phyloP scores from a whole-genome alignment of 2,797 vertebrate genomes.

The Cynodonichthys magdalenae region DNA sequence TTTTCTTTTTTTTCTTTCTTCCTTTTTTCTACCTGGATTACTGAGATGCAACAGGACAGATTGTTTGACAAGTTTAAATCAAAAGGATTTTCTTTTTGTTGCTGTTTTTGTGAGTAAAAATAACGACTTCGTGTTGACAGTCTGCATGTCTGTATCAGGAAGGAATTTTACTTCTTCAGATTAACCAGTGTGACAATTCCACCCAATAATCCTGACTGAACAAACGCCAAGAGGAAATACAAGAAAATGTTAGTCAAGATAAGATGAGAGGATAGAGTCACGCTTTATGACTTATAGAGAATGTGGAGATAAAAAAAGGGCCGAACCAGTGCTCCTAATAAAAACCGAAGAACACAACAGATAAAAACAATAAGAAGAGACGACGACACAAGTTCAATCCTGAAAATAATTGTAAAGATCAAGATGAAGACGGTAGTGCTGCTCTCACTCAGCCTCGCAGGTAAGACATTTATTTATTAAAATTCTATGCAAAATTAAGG shows the following conservation, averaged over 20 bases:
- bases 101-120: neutral
- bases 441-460: conserved; percentile 56
- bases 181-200: conserved; percentile 22
- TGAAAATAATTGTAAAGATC: neutral
- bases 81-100: neutral
- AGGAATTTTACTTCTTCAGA: neutral
- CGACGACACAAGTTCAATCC: neutral
- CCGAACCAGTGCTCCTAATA: conserved; percentile 8
- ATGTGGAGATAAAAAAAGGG: conserved; percentile 10
- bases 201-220: neutral
- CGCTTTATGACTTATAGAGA: conserved; percentile 26
- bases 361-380: neutral
- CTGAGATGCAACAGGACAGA: neutral
- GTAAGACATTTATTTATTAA: conserved; percentile 41
- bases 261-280: neutral
- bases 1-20: too few relatives aligned
- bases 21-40: too few relatives aligned
- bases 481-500: neutral
- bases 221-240: conserved; percentile 36
- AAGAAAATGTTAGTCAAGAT: conserved; percentile 16
- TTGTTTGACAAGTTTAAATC: neutral
- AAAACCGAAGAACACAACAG: conserved; percentile 19
- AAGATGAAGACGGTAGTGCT: conserved; percentile 59
- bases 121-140: too few relatives aligned
- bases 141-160: neutral